Conservation (phyloP, 2,888 invertebrate genomes). For the Cenopis cana region DNA sequence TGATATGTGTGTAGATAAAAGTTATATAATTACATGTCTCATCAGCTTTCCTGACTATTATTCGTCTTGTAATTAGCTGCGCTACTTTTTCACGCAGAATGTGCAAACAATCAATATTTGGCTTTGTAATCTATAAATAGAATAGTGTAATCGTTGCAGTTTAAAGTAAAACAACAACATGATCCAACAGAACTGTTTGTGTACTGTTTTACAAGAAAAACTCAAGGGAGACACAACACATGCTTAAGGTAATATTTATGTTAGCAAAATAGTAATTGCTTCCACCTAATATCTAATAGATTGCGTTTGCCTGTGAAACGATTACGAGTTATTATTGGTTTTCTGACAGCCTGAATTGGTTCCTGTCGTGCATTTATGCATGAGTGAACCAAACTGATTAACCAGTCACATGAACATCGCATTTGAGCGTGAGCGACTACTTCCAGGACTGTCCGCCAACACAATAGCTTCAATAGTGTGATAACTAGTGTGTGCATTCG, state of each 20-base stretch:
- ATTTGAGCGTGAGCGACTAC: conserved; percentile 12
- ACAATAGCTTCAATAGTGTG: neutral
- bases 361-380: conserved; percentile 43
- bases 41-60: too few species aligned
- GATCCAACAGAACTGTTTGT: neutral
- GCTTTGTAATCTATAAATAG: too few species aligned
- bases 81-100: neutral
- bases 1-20: too few species aligned
- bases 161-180: neutral
- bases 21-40: too few species aligned
- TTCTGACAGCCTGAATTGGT: conserved; percentile 35
- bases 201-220: too few species aligned
- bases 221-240: too few species aligned
- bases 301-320: conserved; percentile 19
- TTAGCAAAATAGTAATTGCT: conserved; percentile 3
- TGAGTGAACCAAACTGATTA: conserved; percentile 34
- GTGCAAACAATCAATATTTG: too few species aligned
- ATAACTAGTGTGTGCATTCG: too few species aligned
- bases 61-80: too few species aligned
- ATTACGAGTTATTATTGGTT: conserved; percentile 35
- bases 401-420: conserved; percentile 32
- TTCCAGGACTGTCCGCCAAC: conserved; percentile 9
- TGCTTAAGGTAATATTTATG: neutral
- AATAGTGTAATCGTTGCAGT: neutral
- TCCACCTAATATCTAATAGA: conserved; percentile 14